A percentile compares a stretch with the other conserved stretches of the same genome.
These are phyloP conservation scores for Brachyalestes nurse DNA, from an alignment of 2,797 vertebrate species.

Conservation along the genomic window DNA sequence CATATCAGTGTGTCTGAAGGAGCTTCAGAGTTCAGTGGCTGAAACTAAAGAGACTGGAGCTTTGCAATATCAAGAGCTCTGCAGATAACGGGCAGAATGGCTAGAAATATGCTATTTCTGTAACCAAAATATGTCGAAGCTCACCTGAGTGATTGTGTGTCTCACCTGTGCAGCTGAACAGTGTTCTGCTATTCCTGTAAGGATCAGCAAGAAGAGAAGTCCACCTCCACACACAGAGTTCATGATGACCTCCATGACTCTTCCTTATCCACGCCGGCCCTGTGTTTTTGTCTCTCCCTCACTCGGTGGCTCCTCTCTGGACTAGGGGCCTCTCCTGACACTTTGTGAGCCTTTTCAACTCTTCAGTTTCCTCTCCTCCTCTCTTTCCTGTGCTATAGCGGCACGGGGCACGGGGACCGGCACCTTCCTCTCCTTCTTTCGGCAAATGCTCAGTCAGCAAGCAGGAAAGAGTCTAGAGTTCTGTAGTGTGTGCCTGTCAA, in stretches of 20 bases:
- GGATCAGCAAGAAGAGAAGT: slow-evolving; percentile 45
- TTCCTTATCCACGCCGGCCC: neutral
- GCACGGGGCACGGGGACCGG: slow-evolving; percentile 24
- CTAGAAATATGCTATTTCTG: too few species aligned
- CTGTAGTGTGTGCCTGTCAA: neutral
- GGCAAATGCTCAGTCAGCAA: slow-evolving; percentile 18
- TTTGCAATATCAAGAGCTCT: too few species aligned
- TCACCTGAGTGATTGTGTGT: neutral
- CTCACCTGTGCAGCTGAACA: slow-evolving; percentile 42
- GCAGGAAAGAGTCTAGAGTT: slow-evolving; percentile 11
- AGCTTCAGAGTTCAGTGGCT: too few species aligned
- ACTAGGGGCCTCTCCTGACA: slow-evolving; percentile 39
- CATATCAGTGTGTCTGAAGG: too few species aligned
- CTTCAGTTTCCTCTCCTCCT: slow-evolving; percentile 35
- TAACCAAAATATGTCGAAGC: neutral
- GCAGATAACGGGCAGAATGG: too few species aligned
- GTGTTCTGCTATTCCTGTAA: slow-evolving; percentile 21
- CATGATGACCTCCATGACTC: slow-evolving; percentile 36
- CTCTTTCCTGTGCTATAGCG: slow-evolving; percentile 61
- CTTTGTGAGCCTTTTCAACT: slow-evolving; percentile 56
- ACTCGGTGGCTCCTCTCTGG: slow-evolving; percentile 24
- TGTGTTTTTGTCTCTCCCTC: slow-evolving; percentile 19
- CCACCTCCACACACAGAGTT: slow-evolving; percentile 17
- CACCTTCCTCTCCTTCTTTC: slow-evolving; percentile 36
- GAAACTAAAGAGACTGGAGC: too few species aligned